A percentile compares a stretch with the other conserved stretches of the same genome.
Evolutionary conservation across 2,888 invertebrate species (phyloP).

Genomic region (Ischnus inquisitorius): DNA sequence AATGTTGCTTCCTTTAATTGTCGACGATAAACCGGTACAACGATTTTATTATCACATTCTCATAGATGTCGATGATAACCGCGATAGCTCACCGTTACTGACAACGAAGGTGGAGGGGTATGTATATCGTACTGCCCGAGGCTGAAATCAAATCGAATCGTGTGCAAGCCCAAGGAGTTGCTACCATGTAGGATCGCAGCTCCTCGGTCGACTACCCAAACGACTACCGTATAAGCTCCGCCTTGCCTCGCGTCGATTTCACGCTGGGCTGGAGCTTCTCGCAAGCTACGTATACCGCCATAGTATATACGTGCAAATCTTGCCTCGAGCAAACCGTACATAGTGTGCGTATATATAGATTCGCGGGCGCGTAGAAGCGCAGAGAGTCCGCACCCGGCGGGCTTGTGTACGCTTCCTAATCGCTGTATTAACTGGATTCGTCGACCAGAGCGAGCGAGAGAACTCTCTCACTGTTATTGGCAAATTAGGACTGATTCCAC

Average conservation of each 20-base stretch:
- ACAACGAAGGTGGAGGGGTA: constrained; percentile 64
- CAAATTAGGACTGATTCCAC: constrained; percentile 79
- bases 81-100: constrained; percentile 49
- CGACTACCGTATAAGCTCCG: constrained; percentile 72
- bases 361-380: constrained; percentile 23
- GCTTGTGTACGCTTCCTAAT: constrained; percentile 79
- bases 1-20: neutral
- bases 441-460: constrained; percentile 69
- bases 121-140: constrained; percentile 43
- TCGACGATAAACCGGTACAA: neutral
- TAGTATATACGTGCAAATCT: neutral
- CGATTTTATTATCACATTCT: constrained; percentile 25
- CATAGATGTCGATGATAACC: constrained; percentile 6
- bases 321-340: constrained; percentile 74
- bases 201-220: constrained; percentile 70
- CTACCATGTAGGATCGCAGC: constrained; percentile 46
- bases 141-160: constrained; percentile 68
- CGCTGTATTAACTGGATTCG: constrained; percentile 82
- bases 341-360: constrained; percentile 53
- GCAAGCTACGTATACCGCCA: neutral
- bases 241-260: constrained; percentile 73
- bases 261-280: constrained; percentile 73
- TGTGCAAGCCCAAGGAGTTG: constrained; percentile 50
- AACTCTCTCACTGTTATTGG: constrained; percentile 79
- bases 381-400: constrained; percentile 63